A percentile compares a stretch with the other conserved stretches of the same genome.
Conservation (phyloP, 2,888 invertebrate genomes). For the Machimus rusticus region DNA sequence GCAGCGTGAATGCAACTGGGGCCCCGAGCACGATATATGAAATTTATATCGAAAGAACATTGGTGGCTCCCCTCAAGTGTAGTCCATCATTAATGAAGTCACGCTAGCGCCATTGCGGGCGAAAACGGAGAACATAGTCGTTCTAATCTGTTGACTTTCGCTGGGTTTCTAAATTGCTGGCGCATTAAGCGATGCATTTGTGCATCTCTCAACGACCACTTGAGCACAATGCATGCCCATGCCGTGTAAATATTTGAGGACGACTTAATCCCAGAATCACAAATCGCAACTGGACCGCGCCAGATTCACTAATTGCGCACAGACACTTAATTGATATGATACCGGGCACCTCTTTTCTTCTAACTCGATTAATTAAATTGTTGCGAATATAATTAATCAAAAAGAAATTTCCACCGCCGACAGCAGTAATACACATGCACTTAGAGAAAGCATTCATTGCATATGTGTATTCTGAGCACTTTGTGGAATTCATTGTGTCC, state of each 20-base stretch:
- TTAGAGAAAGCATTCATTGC: background rate
- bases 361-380: background rate
- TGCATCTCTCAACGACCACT: background rate
- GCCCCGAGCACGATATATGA: background rate
- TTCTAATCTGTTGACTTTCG: slow-evolving; percentile 37
- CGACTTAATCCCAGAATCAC: slow-evolving; percentile 29
- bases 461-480: background rate
- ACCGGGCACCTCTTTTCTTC: background rate
- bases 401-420: background rate
- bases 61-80: background rate
- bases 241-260: slow-evolving; percentile 19
- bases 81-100: background rate
- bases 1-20: slow-evolving; percentile 31
- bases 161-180: slow-evolving; percentile 19
- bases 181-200: background rate
- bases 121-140: slow-evolving; percentile 31
- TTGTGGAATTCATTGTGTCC: background rate
- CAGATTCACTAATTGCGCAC: slow-evolving; percentile 9
- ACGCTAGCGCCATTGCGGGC: background rate
- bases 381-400: background rate
- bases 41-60: slow-evolving; percentile 32
- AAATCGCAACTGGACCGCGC: slow-evolving; percentile 29
- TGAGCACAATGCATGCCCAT: background rate
- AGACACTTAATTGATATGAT: background rate
- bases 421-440: background rate